Evolutionary conservation across 2,113 vertebrate genomes (phyloP).

Genomic region (Stomatorhinus ivindoensis): DNA sequence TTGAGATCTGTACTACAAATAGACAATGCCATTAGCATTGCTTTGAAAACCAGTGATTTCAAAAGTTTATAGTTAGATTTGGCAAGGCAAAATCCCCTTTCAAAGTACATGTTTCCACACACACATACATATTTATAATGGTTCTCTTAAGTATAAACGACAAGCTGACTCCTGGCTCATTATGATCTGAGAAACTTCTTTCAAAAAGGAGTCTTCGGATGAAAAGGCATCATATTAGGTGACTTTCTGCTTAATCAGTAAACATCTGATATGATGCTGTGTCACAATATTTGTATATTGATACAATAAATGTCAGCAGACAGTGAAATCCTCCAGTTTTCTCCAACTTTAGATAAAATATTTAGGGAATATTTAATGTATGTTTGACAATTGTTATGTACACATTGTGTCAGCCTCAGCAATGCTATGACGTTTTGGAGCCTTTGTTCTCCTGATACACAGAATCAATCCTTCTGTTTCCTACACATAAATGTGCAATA

Average conservation of each 20-base stretch:
- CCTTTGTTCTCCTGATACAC: background rate
- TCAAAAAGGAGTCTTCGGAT: constrained; percentile 30
- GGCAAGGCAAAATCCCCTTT: background rate
- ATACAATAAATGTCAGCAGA: constrained; percentile 21
- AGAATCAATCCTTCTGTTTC: background rate
- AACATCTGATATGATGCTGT: constrained; percentile 28
- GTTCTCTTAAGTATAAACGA: background rate
- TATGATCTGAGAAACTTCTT: constrained; percentile 22
- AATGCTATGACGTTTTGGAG: background rate
- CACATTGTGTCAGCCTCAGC: background rate
- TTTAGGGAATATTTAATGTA: background rate
- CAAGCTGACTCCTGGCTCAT: constrained; percentile 1
- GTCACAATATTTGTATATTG: constrained; percentile 22
- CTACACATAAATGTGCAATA: background rate
- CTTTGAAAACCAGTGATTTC: background rate
- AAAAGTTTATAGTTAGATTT: background rate
- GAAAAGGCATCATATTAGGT: constrained; percentile 30
- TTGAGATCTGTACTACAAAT: background rate
- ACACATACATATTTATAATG: constrained; percentile 3
- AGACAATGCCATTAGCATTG: background rate
- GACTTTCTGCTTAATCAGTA: constrained; percentile 27
- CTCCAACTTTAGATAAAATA: background rate
- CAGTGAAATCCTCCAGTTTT: background rate
- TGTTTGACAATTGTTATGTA: background rate
- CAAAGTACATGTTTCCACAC: background rate